phyloP scores from a whole-genome alignment of 2,797 vertebrate species.

The Micrastur ruficollis region DNA sequence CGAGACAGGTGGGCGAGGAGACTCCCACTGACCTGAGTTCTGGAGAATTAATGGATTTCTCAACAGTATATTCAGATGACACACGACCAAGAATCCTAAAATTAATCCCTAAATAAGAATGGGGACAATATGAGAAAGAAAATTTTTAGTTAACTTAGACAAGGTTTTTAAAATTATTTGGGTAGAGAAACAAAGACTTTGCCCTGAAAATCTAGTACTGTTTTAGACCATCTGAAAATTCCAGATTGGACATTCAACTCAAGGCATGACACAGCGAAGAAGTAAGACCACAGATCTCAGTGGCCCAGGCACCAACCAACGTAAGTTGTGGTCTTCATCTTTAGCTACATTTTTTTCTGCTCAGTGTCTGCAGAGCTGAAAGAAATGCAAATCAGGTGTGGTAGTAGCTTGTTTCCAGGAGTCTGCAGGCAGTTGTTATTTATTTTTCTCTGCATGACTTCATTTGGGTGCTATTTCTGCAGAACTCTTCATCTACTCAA shows the following conservation, averaged over 20 bases:
- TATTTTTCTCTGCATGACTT: neutral
- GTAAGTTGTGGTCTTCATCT: neutral
- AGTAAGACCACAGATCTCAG: neutral
- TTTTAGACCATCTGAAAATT: neutral
- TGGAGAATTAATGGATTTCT: neutral
- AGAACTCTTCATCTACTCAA: slow-evolving; percentile 1
- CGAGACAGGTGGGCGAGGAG: neutral
- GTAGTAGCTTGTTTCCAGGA: neutral
- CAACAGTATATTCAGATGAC: neutral
- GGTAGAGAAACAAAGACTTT: neutral
- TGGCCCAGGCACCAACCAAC: neutral
- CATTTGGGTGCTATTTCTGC: neutral
- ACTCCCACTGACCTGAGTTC: neutral
- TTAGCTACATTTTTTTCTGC: neutral
- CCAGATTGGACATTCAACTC: neutral
- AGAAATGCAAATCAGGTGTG: neutral
- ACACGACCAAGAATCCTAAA: neutral
- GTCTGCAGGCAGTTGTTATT: neutral
- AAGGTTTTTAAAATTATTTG: neutral
- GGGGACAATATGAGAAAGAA: neutral
- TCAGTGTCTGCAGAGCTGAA: neutral
- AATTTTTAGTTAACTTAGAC: neutral
- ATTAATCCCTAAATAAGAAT: neutral
- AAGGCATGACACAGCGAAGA: neutral
- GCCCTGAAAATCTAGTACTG: neutral